Conservation (phyloP, 1,140 invertebrate genomes). For the Calephelis virginiensis region DNA sequence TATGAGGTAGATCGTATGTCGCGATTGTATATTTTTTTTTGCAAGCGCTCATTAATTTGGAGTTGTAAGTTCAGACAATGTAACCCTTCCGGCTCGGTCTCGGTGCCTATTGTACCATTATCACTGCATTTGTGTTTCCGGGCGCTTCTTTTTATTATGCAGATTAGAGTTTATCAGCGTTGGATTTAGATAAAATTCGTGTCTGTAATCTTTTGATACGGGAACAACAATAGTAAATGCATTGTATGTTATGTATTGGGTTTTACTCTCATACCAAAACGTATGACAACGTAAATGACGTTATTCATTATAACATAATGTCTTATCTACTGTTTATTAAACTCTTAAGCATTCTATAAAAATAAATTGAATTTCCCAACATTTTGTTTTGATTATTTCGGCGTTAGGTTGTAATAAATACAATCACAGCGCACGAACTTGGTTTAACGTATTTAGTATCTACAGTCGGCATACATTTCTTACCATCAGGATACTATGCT, state of each 20-base stretch:
- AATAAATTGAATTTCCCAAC: no score
- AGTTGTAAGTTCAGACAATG: slow-evolving; percentile 66
- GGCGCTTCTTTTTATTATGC: slow-evolving; percentile 72
- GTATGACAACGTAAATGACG: no score
- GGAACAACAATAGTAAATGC: slow-evolving; percentile 32
- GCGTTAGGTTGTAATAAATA: no score
- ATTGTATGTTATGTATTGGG: slow-evolving; percentile 11
- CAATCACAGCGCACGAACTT: no score
- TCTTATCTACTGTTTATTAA: no score
- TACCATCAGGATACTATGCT: no score
- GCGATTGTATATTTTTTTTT: slow-evolving; percentile 74
- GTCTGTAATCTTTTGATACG: slow-evolving; percentile 45
- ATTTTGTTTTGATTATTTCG: no score
- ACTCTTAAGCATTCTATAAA: no score
- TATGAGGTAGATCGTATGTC: slow-evolving; percentile 56
- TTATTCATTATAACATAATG: no score
- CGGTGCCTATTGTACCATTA: slow-evolving; percentile 53
- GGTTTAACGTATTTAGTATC: no score
- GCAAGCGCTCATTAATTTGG: slow-evolving; percentile 72
- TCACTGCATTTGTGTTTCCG: slow-evolving; percentile 63
- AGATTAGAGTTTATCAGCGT: slow-evolving; percentile 66
- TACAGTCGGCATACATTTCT: no score
- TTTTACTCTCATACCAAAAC: no score
- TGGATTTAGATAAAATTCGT: slow-evolving; percentile 53
- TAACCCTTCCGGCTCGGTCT: slow-evolving; percentile 59